Percentiles rank a stretch among this genome's conserved stretches.
phyloP scores from a whole-genome alignment of 2,113 vertebrate species.

The Corythornis vintsioides region DNA sequence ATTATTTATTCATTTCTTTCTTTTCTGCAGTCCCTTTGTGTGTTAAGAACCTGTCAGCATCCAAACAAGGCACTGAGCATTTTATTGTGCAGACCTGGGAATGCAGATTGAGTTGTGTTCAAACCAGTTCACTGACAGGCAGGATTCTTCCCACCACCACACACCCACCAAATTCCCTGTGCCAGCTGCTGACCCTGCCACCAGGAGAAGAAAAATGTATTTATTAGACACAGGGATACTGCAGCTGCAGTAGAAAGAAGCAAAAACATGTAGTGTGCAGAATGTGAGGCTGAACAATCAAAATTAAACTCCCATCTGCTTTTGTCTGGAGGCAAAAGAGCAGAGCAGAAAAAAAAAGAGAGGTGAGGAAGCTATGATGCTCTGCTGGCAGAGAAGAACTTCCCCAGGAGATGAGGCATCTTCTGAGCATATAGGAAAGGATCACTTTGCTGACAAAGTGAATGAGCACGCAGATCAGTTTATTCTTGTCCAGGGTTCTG shows the following conservation, averaged over 20 bases:
- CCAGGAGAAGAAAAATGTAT: not conserved
- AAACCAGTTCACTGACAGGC: not conserved
- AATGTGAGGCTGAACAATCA: not conserved
- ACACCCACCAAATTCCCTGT: not conserved
- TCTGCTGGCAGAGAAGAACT: not conserved
- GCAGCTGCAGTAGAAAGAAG: not conserved
- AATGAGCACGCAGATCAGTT: not conserved
- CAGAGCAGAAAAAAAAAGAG: slow-evolving; percentile 45
- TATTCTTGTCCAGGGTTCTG: not conserved
- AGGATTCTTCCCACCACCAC: not conserved
- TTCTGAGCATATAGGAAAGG: not conserved
- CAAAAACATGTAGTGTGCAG: not conserved
- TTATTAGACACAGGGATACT: no score
- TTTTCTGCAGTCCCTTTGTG: not conserved
- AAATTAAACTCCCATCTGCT: slow-evolving; percentile 38
- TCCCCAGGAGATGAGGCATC: not conserved
- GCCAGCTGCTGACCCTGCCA: not conserved
- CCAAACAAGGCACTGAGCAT: not conserved
- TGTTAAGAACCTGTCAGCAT: not conserved
- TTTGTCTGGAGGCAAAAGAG: slow-evolving; percentile 27
- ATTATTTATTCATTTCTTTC: not conserved
- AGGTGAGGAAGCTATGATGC: not conserved
- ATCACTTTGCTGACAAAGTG: not conserved
- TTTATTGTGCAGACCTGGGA: not conserved
- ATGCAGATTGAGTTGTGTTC: not conserved